These are phyloP conservation scores for Coelinius sp. DNA, from an alignment of 2,888 invertebrate genomes.

Conservation along the genomic window DNA sequence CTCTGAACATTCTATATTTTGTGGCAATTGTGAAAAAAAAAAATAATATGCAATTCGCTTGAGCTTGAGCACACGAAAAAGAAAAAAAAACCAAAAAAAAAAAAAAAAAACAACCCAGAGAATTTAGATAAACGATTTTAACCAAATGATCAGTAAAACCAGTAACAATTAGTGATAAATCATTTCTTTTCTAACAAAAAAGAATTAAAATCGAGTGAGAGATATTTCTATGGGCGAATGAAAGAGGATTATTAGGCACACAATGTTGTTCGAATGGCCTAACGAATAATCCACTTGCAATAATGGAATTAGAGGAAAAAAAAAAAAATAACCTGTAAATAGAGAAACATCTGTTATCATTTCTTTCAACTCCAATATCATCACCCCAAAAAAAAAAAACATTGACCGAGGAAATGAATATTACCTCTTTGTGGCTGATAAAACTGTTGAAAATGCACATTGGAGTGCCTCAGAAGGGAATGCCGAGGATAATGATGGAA, in stretches of 20 bases:
- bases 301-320: background rate
- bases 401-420: constrained; percentile 20
- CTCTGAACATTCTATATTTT: constrained; percentile 29
- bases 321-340: constrained; percentile 17
- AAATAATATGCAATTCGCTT: constrained; percentile 46
- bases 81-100: no score
- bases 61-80: constrained; percentile 51
- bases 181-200: constrained; percentile 40
- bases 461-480: constrained; percentile 36
- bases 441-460: constrained; percentile 39
- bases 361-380: constrained; percentile 37
- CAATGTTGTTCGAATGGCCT: constrained; percentile 46
- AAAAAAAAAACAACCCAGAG: background rate
- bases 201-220: constrained; percentile 25
- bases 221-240: constrained; percentile 19
- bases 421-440: constrained; percentile 42
- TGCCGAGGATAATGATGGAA: background rate
- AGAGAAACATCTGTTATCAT: constrained; percentile 35
- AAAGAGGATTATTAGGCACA: constrained; percentile 11
- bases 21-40: constrained; percentile 20
- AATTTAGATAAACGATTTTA: constrained; percentile 42
- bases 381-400: constrained; percentile 17
- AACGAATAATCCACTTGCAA: constrained; percentile 30
- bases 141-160: constrained; percentile 34
- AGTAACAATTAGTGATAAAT: background rate